A percentile compares a stretch with the other conserved stretches of the same genome.
phyloP scores from a whole-genome alignment of 2,113 vertebrate species.

The Podocnemis expansa region DNA sequence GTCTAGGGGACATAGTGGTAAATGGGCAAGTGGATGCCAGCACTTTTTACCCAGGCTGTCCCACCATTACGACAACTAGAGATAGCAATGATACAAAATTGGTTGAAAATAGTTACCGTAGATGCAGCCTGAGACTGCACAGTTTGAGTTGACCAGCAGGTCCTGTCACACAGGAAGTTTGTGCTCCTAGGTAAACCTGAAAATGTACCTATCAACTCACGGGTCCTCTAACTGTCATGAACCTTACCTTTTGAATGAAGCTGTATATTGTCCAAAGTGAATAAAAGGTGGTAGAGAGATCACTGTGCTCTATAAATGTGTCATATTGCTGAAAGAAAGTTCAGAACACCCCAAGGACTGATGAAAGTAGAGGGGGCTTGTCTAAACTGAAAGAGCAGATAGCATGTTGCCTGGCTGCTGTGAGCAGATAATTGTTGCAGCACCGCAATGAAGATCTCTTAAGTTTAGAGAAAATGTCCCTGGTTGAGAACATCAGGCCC shows the following conservation, averaged over 20 bases:
- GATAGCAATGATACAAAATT: background rate
- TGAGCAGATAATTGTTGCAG: background rate
- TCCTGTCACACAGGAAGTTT: background rate
- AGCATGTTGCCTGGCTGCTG: background rate
- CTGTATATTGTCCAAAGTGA: background rate
- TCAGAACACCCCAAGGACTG: background rate
- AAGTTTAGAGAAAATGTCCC: background rate
- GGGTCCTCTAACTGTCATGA: background rate
- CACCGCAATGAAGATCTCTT: background rate
- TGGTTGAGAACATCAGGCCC: background rate
- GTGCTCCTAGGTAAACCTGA: background rate
- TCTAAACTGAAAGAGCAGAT: background rate
- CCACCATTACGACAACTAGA: background rate
- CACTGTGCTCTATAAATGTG: background rate
- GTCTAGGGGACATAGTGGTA: background rate
- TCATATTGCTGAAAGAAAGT: background rate
- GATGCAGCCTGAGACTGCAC: background rate
- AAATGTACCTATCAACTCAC: background rate
- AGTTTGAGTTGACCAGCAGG: background rate
- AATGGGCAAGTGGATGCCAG: background rate
- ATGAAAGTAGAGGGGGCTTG: background rate
- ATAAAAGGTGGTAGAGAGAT: background rate
- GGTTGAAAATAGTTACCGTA: background rate
- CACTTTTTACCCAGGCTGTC: background rate
- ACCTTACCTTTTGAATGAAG: background rate